phyloP scores from a whole-genome alignment of 2,797 vertebrate species.

The Carapus acus region DNA sequence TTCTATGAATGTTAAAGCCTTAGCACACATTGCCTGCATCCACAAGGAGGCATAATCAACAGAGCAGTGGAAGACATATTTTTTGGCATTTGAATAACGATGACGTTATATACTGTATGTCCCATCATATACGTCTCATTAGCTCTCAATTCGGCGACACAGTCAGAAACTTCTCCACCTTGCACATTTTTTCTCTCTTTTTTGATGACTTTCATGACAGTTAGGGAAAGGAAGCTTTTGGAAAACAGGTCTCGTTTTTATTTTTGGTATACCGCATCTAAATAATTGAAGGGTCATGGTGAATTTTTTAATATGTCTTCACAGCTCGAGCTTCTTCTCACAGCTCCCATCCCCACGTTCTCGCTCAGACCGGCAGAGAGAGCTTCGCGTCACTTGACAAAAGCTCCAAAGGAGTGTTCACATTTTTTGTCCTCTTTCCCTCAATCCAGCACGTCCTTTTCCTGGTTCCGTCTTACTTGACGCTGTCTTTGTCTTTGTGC shows the following conservation, averaged over 20 bases:
- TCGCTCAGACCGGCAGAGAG: slow-evolving; percentile 12
- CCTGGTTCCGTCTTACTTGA: too few relatives aligned
- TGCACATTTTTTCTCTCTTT: background rate
- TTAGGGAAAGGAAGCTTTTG: slow-evolving; percentile 1
- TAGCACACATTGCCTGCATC: too few relatives aligned
- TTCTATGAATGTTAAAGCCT: too few relatives aligned
- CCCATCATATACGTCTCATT: background rate
- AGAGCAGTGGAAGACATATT: too few relatives aligned
- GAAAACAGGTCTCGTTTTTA: slow-evolving; percentile 14
- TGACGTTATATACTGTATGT: background rate
- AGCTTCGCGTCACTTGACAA: slow-evolving; percentile 21
- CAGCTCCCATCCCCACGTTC: slow-evolving; percentile 10
- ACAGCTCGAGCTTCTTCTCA: slow-evolving; percentile 55
- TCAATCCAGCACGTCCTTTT: background rate
- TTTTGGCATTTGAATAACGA: too few relatives aligned
- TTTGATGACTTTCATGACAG: background rate
- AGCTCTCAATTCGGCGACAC: slow-evolving; percentile 1
- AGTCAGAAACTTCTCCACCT: background rate
- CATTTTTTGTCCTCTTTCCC: background rate
- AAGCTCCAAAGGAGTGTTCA: slow-evolving; percentile 11
- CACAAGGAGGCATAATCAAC: too few relatives aligned
- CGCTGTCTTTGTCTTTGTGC: slow-evolving; percentile 18
- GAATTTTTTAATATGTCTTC: slow-evolving; percentile 36
- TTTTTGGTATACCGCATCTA: slow-evolving; percentile 34
- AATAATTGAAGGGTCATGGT: slow-evolving; percentile 43